Evolutionary conservation across 2,797 vertebrate species (phyloP).

Genomic region (Chrysocyon brachyurus): DNA sequence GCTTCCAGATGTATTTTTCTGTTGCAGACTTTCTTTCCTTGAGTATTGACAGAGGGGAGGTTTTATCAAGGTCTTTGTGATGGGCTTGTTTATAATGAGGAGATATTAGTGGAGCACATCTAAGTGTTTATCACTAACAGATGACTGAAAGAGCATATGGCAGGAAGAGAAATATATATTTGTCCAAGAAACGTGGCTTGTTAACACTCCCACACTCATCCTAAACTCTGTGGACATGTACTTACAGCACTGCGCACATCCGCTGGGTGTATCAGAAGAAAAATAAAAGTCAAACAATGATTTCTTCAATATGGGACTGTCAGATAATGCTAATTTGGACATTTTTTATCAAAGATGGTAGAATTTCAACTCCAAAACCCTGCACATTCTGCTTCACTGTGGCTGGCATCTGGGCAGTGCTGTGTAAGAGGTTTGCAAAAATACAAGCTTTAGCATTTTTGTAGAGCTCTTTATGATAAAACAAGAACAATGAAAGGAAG

Average conservation of each 20-base stretch:
- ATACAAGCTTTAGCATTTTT: slow-evolving; percentile 15
- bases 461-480: slow-evolving; percentile 54
- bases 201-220: slow-evolving; percentile 83
- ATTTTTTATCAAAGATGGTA: slow-evolving; percentile 72
- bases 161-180: slow-evolving; percentile 83
- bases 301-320: slow-evolving; percentile 63
- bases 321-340: slow-evolving; percentile 73
- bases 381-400: slow-evolving; percentile 61
- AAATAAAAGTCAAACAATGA: slow-evolving; percentile 77
- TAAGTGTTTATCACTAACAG: slow-evolving; percentile 81
- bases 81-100: slow-evolving; percentile 84
- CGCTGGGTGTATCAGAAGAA: slow-evolving; percentile 64
- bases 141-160: slow-evolving; percentile 84
- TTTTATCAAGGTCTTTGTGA: slow-evolving; percentile 86
- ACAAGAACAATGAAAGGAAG: slow-evolving; percentile 35
- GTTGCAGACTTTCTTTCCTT: slow-evolving; percentile 58
- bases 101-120: slow-evolving; percentile 83
- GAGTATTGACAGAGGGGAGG: slow-evolving; percentile 82
- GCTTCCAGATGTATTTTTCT: slow-evolving; percentile 85
- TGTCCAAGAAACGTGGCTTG: slow-evolving; percentile 82
- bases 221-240: slow-evolving; percentile 79
- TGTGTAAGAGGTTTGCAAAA: slow-evolving; percentile 1
- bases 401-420: background rate
- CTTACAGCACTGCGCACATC: slow-evolving; percentile 73
- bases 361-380: slow-evolving; percentile 55